Evolutionary conservation across 2,113 vertebrate genomes (phyloP), one percentile per base, ranked within the genome.

Genomic region (Lutjanus erythropterus): DNA sequence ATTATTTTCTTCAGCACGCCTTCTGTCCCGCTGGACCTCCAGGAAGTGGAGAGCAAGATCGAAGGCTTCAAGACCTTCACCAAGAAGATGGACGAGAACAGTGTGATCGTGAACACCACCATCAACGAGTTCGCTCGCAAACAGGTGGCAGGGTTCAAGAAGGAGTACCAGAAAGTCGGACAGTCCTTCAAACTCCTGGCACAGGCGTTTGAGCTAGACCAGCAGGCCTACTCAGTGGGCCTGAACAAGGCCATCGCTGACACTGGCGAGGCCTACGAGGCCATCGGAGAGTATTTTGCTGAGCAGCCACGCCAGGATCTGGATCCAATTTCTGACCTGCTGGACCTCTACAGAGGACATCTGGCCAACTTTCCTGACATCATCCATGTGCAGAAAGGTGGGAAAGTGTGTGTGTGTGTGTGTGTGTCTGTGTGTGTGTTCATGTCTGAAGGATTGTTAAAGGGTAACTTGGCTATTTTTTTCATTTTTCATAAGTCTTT

Each of bases 381-480:
- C 94, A 96, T 99, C 93, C 98, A 99, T 18, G 97, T 99, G 76
- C 97, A 99, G 94, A 99, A 98, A 99, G 98, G 98, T 99, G 95
- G 87, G 90, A 4, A n/a, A 14, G 44, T 27, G 33, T 79, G 49
- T 82, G 49, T 81, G 56, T 84, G 19, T 50, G 2, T 50, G n/a
- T 55, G 46, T 81, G 56, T 84, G 19, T 50, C 2, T 50, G n/a
- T 55, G 46, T 71, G 25, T 53, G 23, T 61, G 35, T 25, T 12
- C 4, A 16, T 21, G 46, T 23, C 18, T 47, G 46, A 21, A 47
- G 2, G 23, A 25, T 10, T 25, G 50, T 12, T 12, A 23, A 49
- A 23, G 67, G 42, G n/a, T n/a, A n/a, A n/a, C n/a, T n/a, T n/a
- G n/a, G n/a, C n/a, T n/a, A n/a, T n/a, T n/a, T n/a, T n/a, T n/a